These are phyloP conservation scores for Moxostoma hubbsi DNA, from an alignment of 2,797 vertebrate genomes.

Conservation along the genomic window DNA sequence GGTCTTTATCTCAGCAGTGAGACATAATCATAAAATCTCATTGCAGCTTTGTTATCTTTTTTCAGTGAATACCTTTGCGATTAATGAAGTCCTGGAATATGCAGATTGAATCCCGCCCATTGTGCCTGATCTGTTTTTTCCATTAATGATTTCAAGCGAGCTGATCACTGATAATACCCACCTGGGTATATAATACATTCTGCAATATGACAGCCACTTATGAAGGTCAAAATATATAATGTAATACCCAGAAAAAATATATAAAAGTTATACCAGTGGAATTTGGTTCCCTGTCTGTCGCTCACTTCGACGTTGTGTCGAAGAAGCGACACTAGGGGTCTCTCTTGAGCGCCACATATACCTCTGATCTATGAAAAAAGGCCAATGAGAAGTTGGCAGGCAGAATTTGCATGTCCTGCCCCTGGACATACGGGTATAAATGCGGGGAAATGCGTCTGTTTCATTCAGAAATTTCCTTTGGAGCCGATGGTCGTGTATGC, in stretches of 20 bases:
- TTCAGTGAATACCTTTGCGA: slow-evolving; percentile 16
- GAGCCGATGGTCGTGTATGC: no score
- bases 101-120: slow-evolving; percentile 35
- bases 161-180: not conserved
- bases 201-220: not conserved
- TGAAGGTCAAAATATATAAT: not conserved
- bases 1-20: slow-evolving; percentile 8
- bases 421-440: no score
- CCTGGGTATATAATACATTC: not conserved
- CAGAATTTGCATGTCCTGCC: no score
- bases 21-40: slow-evolving; percentile 32
- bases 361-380: no score
- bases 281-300: no score
- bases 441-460: no score
- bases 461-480: no score
- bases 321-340: no score
- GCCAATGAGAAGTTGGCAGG: no score
- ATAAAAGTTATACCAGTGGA: not conserved
- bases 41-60: slow-evolving; percentile 46
- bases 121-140: slow-evolving; percentile 9
- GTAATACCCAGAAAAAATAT: not conserved
- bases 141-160: slow-evolving; percentile 27
- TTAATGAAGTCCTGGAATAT: slow-evolving; percentile 35
- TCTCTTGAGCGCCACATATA: no score
- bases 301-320: no score